Base-by-base conservation (phyloP, 2,888 invertebrate species). In the Drosophila melanosoma region DNA sequence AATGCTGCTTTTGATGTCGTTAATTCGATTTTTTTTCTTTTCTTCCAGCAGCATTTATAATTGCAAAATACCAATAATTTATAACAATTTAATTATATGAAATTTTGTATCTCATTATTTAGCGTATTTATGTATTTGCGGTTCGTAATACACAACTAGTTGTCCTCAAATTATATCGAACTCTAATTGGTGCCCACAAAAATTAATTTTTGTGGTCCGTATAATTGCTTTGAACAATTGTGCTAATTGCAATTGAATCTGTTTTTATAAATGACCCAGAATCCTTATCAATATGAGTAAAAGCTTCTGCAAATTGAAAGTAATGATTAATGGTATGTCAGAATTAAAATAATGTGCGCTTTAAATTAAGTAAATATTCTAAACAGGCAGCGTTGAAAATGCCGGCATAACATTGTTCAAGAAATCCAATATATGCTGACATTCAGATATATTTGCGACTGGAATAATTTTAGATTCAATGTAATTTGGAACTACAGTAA, bases 1-100 rank as follows among this genome's bases (percentile, higher is more conserved):
- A 88, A 80, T 54, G 76, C 76, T 79, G 76, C 87, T 59, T 82
- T 86, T 83, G 79, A 83, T 61, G 74, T 73, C 49, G 6, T 40
- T 45, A 58, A 53, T 54, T 33, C 53, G 62, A 42, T 59, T 38
- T 36, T n/a, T n/a, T 29, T 59, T 53, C 49, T 69, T 51, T 10
- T 23, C 52, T 12, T 56, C 35, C 38, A 17, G 52, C 26, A 54
- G 40, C 54, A 57, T 66, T 59, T 57, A 56, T 53, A 45, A 62
- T 71, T 40, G 42, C 57, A 58, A 68, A 66, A 59, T 53, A 77
- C 73, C 73, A 65, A 62, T 69, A 65, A 83, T 81, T 69, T 67
- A 76, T 84, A 71, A 61, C 49, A 33, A 66, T 67, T 68, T 79
- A 76, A 86, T 77, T 80, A 68, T 58, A 60, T 64, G 57, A 60